Conservation (phyloP, 2,797 vertebrate genomes). For the Eremophila alpestris region DNA sequence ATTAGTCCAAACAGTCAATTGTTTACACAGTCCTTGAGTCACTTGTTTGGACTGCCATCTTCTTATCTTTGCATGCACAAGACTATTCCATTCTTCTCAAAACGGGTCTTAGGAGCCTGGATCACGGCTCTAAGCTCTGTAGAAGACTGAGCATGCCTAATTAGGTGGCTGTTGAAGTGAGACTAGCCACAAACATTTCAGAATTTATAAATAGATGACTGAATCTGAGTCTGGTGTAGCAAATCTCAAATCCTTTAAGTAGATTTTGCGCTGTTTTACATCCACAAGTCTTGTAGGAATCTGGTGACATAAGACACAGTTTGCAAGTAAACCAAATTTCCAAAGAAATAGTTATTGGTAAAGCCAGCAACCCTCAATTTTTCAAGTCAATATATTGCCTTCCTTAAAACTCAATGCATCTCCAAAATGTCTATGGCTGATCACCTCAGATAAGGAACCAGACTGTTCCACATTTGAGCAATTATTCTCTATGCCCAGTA, state of each 20-base stretch:
- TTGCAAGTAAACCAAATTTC: background rate
- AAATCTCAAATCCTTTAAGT: background rate
- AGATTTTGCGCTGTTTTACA: background rate
- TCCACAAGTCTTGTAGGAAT: background rate
- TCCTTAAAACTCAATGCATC: background rate
- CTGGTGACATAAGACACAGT: background rate
- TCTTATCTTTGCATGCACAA: background rate
- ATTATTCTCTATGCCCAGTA: background rate
- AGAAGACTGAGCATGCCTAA: background rate
- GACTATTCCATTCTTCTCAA: background rate
- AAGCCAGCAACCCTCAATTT: background rate
- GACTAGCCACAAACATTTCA: background rate
- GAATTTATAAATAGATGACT: constrained; percentile 22
- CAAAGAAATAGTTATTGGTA: background rate
- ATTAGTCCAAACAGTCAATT: background rate
- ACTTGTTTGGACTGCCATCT: background rate
- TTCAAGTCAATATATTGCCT: background rate
- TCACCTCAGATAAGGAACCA: background rate
- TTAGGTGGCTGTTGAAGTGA: constrained; percentile 14
- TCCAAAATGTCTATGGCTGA: background rate
- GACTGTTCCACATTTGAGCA: background rate
- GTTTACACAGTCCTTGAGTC: constrained; percentile 19
- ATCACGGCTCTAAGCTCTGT: background rate
- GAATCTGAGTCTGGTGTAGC: background rate
- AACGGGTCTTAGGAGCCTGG: background rate